A percentile compares a stretch with the other conserved stretches of the same genome.
Conservation (phyloP, 2,888 invertebrate species). For the Acheta domesticus region DNA sequence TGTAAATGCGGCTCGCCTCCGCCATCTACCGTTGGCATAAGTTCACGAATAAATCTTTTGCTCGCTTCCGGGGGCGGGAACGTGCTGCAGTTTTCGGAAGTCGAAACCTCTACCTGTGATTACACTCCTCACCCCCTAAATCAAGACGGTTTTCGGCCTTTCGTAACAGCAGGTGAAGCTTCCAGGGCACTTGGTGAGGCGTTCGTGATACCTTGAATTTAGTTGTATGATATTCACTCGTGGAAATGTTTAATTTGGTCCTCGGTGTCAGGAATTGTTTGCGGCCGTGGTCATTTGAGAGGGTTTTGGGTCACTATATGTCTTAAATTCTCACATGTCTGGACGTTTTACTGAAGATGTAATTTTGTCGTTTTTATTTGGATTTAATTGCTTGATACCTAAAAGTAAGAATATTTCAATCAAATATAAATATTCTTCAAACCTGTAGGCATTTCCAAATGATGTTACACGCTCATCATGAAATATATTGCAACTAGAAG, state of each 20-base stretch:
- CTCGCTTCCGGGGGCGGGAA: background rate
- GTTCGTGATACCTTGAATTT: background rate
- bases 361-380: no score
- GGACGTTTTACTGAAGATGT: no score
- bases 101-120: constrained; percentile 5
- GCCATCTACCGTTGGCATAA: background rate
- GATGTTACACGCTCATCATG: no score
- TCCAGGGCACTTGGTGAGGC: background rate
- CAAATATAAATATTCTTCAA: no score
- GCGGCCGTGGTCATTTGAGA: no score
- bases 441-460: no score
- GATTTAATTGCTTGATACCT: no score
- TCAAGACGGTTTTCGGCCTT: background rate
- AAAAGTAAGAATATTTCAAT: no score
- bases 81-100: constrained; percentile 9
- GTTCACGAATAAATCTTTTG: constrained; percentile 2
- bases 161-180: no score
- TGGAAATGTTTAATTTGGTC: background rate
- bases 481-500: no score
- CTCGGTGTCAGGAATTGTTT: background rate
- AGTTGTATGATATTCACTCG: background rate
- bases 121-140: constrained; percentile 4
- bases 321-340: no score
- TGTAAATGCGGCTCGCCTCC: background rate
- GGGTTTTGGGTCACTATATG: no score